A percentile compares a stretch with the other conserved stretches of the same genome.
These are phyloP conservation scores for Apantesis nais DNA, from an alignment of 2,888 invertebrate genomes.

Conservation along the genomic window DNA sequence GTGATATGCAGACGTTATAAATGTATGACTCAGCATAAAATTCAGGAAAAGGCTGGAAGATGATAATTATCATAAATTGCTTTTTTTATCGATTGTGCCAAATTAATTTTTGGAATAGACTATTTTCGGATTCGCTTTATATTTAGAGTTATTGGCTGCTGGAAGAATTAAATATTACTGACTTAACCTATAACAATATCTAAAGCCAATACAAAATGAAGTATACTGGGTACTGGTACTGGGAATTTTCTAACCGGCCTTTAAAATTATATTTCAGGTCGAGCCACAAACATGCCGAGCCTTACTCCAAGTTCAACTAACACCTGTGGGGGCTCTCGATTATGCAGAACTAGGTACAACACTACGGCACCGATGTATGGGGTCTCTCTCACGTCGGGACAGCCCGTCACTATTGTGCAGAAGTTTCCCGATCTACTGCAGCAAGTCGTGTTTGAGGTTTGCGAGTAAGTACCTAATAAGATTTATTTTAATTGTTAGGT, in stretches of 20 bases:
- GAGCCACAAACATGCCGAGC: constrained; percentile 67
- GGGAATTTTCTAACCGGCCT: not conserved
- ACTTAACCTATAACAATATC: not conserved
- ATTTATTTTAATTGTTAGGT: not conserved
- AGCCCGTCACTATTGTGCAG: constrained; percentile 96
- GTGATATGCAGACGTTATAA: too few species aligned
- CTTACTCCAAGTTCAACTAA: constrained; percentile 55
- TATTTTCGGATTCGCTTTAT: too few species aligned
- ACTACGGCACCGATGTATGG: constrained; percentile 98
- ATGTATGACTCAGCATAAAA: too few species aligned
- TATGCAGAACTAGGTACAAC: constrained; percentile 95
- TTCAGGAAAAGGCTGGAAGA: too few species aligned
- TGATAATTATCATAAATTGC: too few species aligned
- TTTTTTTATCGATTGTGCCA: too few species aligned
- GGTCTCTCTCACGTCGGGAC: constrained; percentile 96
- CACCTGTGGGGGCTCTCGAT: constrained; percentile 88
- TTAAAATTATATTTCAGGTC: constrained; percentile 59
- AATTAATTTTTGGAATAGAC: too few species aligned
- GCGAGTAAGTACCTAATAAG: constrained; percentile 89
- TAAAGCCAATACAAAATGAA: not conserved
- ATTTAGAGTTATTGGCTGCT: not conserved
- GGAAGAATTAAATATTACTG: not conserved
- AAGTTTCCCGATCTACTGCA: constrained; percentile 96
- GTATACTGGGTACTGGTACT: not conserved
- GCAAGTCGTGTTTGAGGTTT: constrained; percentile 96